These are phyloP conservation scores for Chionodraco myersi DNA, from an alignment of 2,113 vertebrate genomes.

Conservation along the genomic window DNA sequence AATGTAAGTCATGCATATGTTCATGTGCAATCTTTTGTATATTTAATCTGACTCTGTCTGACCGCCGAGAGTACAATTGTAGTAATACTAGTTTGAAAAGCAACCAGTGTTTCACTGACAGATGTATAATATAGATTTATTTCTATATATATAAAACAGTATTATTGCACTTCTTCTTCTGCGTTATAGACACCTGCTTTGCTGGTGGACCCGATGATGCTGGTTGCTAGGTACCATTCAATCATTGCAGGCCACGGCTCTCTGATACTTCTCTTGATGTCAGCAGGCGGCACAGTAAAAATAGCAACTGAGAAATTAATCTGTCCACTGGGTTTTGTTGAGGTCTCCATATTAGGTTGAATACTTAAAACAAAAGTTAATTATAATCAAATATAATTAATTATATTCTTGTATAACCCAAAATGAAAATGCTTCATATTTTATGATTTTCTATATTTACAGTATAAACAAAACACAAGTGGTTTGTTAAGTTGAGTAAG, in stretches of 20 bases:
- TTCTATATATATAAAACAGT: not conserved
- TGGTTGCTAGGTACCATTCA: constrained; percentile 43
- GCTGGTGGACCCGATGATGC: constrained; percentile 2
- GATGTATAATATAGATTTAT: not conserved
- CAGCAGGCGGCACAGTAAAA: constrained; percentile 8
- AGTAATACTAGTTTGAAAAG: not conserved
- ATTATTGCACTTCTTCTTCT: not conserved
- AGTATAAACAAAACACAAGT: no score
- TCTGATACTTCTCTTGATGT: constrained; percentile 14
- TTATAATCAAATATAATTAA: no score
- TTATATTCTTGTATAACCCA: no score
- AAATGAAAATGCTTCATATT: no score
- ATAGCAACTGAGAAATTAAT: constrained; percentile 29
- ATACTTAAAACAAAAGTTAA: no score
- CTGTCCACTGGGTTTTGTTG: not conserved
- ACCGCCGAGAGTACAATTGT: not conserved
- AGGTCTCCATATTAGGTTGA: no score
- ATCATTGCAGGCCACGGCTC: constrained; percentile 20
- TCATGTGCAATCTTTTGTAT: not conserved
- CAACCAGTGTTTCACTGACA: not conserved
- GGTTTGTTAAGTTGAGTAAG: no score
- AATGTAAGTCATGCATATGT: not conserved
- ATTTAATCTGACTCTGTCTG: not conserved
- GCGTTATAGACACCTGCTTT: constrained; percentile 1
- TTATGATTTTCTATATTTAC: no score